Percentiles rank a stretch among this genome's conserved stretches.
Conservation (phyloP, 1,140 invertebrate genomes). For the Drosophila arizonae region DNA sequence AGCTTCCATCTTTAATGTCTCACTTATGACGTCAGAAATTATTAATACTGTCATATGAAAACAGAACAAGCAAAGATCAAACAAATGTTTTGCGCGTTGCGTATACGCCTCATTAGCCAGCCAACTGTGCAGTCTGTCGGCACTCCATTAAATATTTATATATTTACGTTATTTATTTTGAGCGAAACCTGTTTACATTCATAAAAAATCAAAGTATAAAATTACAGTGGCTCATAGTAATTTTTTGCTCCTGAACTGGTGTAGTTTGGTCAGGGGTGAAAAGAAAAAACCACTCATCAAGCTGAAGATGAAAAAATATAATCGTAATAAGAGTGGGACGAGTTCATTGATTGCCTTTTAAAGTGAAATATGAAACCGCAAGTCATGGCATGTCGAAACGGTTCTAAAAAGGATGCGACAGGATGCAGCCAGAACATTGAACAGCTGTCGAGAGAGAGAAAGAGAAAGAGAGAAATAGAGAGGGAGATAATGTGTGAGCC, state of each 20-base stretch:
- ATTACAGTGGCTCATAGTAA: slow-evolving; percentile 35
- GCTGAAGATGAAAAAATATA: slow-evolving; percentile 1
- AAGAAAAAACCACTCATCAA: neutral
- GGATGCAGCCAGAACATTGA: slow-evolving; percentile 36
- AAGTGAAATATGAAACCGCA: slow-evolving; percentile 59
- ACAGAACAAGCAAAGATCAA: slow-evolving; percentile 14
- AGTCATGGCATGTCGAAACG: slow-evolving; percentile 43
- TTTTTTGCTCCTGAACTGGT: neutral
- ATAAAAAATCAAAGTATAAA: slow-evolving; percentile 54
- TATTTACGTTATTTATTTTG: slow-evolving; percentile 27
- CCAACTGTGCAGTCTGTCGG: neutral
- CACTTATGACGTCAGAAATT: neutral
- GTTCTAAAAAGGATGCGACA: slow-evolving; percentile 50
- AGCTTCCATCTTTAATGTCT: neutral
- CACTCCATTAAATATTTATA: slow-evolving; percentile 45
- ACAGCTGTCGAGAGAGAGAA: slow-evolving; percentile 36
- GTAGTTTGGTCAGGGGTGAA: neutral
- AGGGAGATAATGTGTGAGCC: neutral
- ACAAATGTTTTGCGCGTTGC: slow-evolving; percentile 27
- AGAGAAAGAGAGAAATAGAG: neutral
- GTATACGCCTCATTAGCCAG: slow-evolving; percentile 32
- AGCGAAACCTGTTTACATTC: slow-evolving; percentile 41
- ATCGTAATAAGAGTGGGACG: slow-evolving; percentile 20
- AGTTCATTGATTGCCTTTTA: slow-evolving; percentile 61
- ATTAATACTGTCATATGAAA: neutral